These are phyloP conservation scores for Drosophila phalerata DNA, from an alignment of 2,888 invertebrate genomes.

Conservation along the genomic window DNA sequence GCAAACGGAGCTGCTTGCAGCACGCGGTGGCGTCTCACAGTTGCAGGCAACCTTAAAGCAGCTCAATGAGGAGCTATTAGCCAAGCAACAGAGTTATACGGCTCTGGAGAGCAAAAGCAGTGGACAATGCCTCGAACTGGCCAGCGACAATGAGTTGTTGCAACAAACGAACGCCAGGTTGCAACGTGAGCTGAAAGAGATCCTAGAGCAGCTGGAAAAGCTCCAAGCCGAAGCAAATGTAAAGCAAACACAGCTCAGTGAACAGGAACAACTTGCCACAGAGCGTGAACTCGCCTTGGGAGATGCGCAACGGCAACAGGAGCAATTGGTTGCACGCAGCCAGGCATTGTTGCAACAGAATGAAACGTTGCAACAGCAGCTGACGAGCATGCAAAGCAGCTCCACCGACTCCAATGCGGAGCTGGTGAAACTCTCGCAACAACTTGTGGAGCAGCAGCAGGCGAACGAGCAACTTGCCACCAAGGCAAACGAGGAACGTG, in stretches of 20 bases:
- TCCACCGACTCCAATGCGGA: constrained; percentile 88
- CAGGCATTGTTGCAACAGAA: constrained; percentile 87
- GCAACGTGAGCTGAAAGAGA: constrained; percentile 81
- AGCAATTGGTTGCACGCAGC: constrained; percentile 87
- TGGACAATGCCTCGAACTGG: constrained; percentile 60
- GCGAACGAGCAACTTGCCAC: constrained; percentile 87
- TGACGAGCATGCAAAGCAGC: constrained; percentile 87
- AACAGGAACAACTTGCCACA: constrained; percentile 84
- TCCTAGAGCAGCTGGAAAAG: constrained; percentile 74
- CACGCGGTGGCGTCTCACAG: constrained; percentile 45
- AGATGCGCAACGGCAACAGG: constrained; percentile 87
- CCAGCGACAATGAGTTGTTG: constrained; percentile 72
- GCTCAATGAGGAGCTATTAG: constrained; percentile 80
- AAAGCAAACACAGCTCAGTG: constrained; percentile 61
- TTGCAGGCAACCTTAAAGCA: constrained; percentile 60
- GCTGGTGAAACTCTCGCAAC: constrained; percentile 87
- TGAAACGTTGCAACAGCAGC: constrained; percentile 87
- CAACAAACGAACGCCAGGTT: constrained; percentile 60
- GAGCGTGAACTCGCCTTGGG: constrained; percentile 87
- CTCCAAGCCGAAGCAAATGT: constrained; percentile 85
- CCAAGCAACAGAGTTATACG: constrained; percentile 64
- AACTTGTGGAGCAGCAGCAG: constrained; percentile 87
- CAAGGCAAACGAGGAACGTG: constrained; percentile 83
- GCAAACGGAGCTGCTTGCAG: constrained; percentile 85
- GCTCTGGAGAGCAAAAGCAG: constrained; percentile 53